phyloP scores from a whole-genome alignment of 2,113 vertebrate species.

The Elaphurus davidianus region DNA sequence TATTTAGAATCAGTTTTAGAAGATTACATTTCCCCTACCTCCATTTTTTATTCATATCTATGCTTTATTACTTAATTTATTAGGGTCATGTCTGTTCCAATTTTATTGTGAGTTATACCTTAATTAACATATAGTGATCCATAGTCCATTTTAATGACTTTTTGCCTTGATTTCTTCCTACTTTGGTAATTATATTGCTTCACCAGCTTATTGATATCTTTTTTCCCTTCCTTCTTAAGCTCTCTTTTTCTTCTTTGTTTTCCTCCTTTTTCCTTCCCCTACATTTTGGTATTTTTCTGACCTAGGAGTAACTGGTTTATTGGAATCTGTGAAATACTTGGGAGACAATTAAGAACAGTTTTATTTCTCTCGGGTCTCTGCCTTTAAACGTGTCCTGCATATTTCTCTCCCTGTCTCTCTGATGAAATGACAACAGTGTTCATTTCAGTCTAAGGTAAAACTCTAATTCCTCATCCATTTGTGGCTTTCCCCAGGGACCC shows the following conservation, averaged over 20 bases:
- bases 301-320: background rate
- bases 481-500: no score
- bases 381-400: background rate
- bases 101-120: background rate
- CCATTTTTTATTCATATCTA: background rate
- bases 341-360: background rate
- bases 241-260: background rate
- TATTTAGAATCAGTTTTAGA: conserved; percentile 1
- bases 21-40: background rate
- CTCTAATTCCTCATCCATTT: background rate
- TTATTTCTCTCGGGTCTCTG: background rate
- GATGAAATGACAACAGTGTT: background rate
- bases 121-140: background rate
- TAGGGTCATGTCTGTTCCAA: background rate
- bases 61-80: background rate
- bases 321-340: background rate
- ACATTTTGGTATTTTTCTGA: background rate
- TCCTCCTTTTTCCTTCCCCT: background rate
- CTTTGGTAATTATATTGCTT: background rate
- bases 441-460: background rate
- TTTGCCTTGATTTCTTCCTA: background rate
- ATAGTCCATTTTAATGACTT: background rate
- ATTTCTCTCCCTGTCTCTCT: background rate
- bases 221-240: background rate
- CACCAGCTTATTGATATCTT: background rate